These are phyloP conservation scores for Chaetogeoica ovagalla DNA, from an alignment of 2,888 invertebrate species.

Conservation along the genomic window DNA sequence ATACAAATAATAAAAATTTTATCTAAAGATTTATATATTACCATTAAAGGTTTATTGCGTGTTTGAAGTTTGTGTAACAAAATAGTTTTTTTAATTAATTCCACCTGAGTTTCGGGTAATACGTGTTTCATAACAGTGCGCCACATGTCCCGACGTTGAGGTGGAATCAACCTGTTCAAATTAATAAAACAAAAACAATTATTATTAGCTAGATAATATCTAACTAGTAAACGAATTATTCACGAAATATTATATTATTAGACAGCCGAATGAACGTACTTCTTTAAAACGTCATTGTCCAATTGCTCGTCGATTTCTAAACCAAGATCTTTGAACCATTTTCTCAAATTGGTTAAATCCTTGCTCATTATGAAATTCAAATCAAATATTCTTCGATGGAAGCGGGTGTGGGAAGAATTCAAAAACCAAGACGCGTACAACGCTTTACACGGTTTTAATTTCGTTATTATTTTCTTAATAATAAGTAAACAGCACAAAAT, in stretches of 20 bases:
- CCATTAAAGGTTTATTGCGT: slow-evolving; percentile 31
- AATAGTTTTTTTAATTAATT: slow-evolving; percentile 49
- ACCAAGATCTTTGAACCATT: slow-evolving; percentile 20
- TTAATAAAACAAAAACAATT: not conserved
- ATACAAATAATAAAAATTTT: too few relatives aligned
- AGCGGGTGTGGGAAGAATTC: too few relatives aligned
- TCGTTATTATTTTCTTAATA: too few relatives aligned
- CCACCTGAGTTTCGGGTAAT: slow-evolving; percentile 33
- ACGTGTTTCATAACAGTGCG: slow-evolving; percentile 49
- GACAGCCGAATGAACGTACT: not conserved
- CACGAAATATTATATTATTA: not conserved
- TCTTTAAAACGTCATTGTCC: slow-evolving; percentile 17
- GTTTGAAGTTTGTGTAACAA: slow-evolving; percentile 50
- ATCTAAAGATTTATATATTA: not conserved
- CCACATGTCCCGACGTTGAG: slow-evolving; percentile 54
- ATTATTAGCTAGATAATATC: too few relatives aligned
- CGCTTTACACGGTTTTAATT: too few relatives aligned
- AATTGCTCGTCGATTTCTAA: not conserved
- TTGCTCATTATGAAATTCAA: slow-evolving; percentile 10
- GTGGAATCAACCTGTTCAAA: slow-evolving; percentile 43
- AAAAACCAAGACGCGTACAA: too few relatives aligned
- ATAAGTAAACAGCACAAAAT: too few relatives aligned
- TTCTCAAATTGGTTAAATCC: slow-evolving; percentile 16
- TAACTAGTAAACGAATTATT: not conserved
- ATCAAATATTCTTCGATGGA: too few relatives aligned